A percentile compares a stretch with the other conserved stretches of the same genome.
phyloP scores from a whole-genome alignment of 2,888 invertebrate genomes.

The Sclerodermus sp. region DNA sequence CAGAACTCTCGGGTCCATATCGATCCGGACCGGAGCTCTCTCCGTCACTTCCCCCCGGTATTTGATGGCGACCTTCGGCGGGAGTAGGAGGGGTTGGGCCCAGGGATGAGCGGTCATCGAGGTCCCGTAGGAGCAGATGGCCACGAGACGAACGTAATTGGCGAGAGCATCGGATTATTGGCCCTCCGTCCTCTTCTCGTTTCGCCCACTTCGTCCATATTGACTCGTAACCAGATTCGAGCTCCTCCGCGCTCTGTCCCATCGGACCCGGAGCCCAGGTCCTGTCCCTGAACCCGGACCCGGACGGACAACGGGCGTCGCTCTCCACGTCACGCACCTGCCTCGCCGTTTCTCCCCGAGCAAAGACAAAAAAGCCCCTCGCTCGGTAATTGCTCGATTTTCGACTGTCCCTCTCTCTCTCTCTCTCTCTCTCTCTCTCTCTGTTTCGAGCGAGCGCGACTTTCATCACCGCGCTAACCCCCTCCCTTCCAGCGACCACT shows the following conservation, averaged over 20 bases:
- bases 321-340: slow-evolving; percentile 29
- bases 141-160: slow-evolving; percentile 55
- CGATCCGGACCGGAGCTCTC: no score
- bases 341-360: slow-evolving; percentile 3
- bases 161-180: slow-evolving; percentile 50
- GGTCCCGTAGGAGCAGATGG: slow-evolving; percentile 50
- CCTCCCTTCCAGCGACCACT: no score
- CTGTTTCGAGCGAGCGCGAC: no score
- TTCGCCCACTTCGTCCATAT: not conserved
- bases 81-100: not conserved
- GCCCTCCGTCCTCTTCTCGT: slow-evolving; percentile 32
- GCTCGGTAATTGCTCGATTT: no score
- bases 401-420: no score
- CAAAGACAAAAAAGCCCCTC: no score
- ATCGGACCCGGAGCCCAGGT: slow-evolving; percentile 2
- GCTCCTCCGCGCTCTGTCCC: slow-evolving; percentile 1
- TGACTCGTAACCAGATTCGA: slow-evolving; percentile 15
- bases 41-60: no score
- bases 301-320: slow-evolving; percentile 13
- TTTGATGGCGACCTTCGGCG: no score
- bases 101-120: slow-evolving; percentile 36
- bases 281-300: slow-evolving; percentile 22
- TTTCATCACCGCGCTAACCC: no score
- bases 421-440: no score
- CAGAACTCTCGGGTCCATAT: slow-evolving; percentile 2